phyloP scores from a whole-genome alignment of 2,797 vertebrate species.

The Carapus acus region DNA sequence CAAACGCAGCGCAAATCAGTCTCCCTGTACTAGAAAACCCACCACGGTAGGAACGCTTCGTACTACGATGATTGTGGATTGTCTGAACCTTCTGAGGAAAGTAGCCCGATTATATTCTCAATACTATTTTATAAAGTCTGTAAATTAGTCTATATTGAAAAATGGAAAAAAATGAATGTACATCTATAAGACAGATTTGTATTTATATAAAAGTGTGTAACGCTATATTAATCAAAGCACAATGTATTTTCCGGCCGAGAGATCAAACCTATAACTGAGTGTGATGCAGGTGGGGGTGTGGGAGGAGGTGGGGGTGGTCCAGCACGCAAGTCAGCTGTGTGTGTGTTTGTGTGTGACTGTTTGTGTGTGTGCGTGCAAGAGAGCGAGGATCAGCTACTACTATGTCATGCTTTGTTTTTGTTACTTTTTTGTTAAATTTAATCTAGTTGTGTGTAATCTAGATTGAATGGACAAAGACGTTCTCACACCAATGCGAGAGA shows the following conservation, averaged over 20 bases:
- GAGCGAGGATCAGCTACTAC: conserved; percentile 1
- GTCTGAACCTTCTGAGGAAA: conserved; percentile 53
- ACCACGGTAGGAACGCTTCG: conserved; percentile 33
- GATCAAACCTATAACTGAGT: conserved; percentile 41
- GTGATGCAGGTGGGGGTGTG: conserved; percentile 14
- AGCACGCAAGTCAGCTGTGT: conserved; percentile 17
- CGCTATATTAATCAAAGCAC: conserved; percentile 70
- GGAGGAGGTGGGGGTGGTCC: conserved; percentile 8
- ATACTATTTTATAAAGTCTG: conserved; percentile 72
- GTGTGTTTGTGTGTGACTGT: conserved; percentile 10
- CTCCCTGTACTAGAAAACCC: conserved; percentile 32
- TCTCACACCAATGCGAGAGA: conserved; percentile 13
- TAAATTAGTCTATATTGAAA: conserved; percentile 65
- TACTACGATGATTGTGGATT: conserved; percentile 47
- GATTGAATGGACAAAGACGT: conserved; percentile 2
- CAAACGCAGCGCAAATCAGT: conserved; percentile 29
- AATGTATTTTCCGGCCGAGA: conserved; percentile 61
- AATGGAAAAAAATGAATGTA: conserved; percentile 69
- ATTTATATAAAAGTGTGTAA: conserved; percentile 60
- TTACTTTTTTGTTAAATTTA: conserved; percentile 1
- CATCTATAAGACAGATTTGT: conserved; percentile 66
- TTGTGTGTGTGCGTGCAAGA: not conserved
- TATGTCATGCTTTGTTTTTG: no score
- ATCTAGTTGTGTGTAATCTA: not conserved
- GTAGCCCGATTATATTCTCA: conserved; percentile 61